Base-by-base conservation (phyloP, 1,140 invertebrate genomes). In the Penaeus chinensis region DNA sequence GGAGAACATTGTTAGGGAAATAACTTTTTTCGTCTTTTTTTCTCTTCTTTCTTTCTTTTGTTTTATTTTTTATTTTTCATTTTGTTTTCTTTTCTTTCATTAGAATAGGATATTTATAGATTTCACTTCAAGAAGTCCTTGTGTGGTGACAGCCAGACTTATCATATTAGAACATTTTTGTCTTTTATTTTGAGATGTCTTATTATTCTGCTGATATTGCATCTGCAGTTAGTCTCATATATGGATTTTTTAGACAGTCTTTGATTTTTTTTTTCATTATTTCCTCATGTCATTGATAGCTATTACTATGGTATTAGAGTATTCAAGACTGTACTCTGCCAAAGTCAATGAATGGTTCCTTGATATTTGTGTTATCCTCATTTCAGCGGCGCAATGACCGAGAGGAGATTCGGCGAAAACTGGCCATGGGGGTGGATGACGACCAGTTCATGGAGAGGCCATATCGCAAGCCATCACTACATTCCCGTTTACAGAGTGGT, bases 401-500 rank as follows among this genome's bases (percentile, higher is more conserved):
- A 87, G 97, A 98, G 92, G 97, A 98, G 93, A 98, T 98, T 90
- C 94, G 97, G 84, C 94, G 96, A 91, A 94, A 96, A 88, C 92
- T 98, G 90, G 97, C 97, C 0, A 97, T 97, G 95, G 96, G 96
- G 60, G 94, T 95, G 85, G 96, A 97, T 89, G 94, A 94, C 74
- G 96, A 98, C 96, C 90, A 95, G 94, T 91, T 78, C 60, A 54
- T 69, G 69, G 83, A 85, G 65, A 61, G 80, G 60, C 76, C 83
- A 47, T 82, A 88, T 71, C 94, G 95, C 89, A 98, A 97, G 93
- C 96, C 96, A 8, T 97, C 96, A 92, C 93, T 98, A 91, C 96
- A 97, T 92, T 95, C 97, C 87, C 93, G 97, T 88, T 93, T 97
- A 89, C 96, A 97, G 93, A 96, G 95, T 94, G 96, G 96, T 96